Conservation (phyloP, 1,140 invertebrate genomes). For the Dryas iulia region DNA sequence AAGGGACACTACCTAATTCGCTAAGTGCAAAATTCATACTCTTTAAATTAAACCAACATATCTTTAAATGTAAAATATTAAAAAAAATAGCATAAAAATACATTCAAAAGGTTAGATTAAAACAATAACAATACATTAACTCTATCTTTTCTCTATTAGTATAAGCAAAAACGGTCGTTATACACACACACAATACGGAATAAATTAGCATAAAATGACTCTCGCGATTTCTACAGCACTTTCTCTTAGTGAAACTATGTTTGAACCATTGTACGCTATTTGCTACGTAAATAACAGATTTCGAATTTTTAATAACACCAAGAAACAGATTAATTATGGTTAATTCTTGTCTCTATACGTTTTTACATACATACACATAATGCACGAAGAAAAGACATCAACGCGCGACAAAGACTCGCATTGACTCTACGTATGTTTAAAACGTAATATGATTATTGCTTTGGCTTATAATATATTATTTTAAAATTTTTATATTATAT, state of each 20-base stretch:
- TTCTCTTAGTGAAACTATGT: conserved; percentile 74
- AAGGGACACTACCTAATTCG: too few species aligned
- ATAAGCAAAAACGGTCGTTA: conserved; percentile 30
- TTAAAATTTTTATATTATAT: too few species aligned
- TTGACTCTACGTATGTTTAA: neutral
- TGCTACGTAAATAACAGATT: conserved; percentile 39
- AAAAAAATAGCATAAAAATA: neutral
- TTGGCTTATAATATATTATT: too few species aligned
- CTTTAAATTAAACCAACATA: too few species aligned
- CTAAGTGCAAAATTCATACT: too few species aligned
- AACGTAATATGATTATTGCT: too few species aligned
- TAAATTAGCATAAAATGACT: conserved; percentile 24
- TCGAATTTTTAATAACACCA: conserved; percentile 38
- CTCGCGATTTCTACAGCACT: conserved; percentile 70
- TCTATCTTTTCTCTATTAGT: conserved; percentile 4
- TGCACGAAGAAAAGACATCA: conserved; percentile 3
- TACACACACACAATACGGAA: conserved; percentile 30
- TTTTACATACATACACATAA: neutral
- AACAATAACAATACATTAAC: conserved; percentile 13
- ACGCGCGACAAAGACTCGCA: neutral
- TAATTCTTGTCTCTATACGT: neutral
- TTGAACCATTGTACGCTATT: conserved; percentile 59
- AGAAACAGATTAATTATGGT: neutral
- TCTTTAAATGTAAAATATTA: neutral
- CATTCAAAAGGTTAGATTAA: neutral